Base-by-base conservation (phyloP, 2,113 vertebrate species). In the Camelus dromedarius region DNA sequence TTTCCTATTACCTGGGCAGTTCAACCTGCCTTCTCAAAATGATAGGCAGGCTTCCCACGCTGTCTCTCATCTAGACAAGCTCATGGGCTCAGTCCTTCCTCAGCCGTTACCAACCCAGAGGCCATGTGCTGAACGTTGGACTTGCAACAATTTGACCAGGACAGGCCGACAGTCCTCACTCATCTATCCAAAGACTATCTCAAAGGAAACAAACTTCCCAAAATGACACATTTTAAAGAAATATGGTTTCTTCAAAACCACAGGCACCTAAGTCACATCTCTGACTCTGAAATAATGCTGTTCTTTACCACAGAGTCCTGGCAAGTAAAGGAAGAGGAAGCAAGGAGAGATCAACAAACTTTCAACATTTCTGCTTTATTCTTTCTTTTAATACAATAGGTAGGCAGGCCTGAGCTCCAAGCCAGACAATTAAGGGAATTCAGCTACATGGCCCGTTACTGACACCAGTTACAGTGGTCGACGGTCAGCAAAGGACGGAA, bases 191-290 rank as follows among this genome's bases (percentile, higher is more conserved):
- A 88, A 92, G 54, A 18, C 46, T 60, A 38, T 50, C 52, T 91
- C 42, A 93, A 58, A 76, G 46, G 48, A 95, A 84, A 50, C 6
- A 56, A 69, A 79, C 13, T 22, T 28, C 16, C 35, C 32, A 88
- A n/a, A n/a, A 80, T 30, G 38, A 22, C 70, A 58, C 12, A 80
- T 48, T 67, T 88, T 88, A 46, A 83, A 89, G 22, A 88, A 93
- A 75, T 32, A 75, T 1, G 2, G 24, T 84, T 91, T 93, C 92
- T 80, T 94, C n/a, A 93, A 92, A 91, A 93, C 42, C 50, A 96
- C 18, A 77, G n/a, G 22, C 13, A 73, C 22, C 91, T 42, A 46
- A 92, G 15, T 93, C 24, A 8, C 82, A 26, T 42, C 46, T 87
- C n/a, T 81, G 38, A 75, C 54, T 69, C 95, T 80, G 52, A 73